These are phyloP conservation scores for Halictus ligatus DNA, from an alignment of 2,888 invertebrate species.

Conservation along the genomic window DNA sequence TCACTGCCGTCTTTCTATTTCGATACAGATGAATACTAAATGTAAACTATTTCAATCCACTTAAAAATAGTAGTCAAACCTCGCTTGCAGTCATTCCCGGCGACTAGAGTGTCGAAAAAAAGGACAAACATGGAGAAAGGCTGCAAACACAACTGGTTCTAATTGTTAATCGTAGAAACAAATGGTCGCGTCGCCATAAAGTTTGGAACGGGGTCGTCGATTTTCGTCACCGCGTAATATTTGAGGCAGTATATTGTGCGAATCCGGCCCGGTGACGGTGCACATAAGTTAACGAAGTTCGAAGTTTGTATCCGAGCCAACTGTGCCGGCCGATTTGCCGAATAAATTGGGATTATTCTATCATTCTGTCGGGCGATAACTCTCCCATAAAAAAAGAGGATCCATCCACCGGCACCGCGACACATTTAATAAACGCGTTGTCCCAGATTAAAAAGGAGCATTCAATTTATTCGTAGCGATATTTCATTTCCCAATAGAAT, in stretches of 20 bases:
- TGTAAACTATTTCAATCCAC: no score
- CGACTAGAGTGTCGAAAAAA: neutral
- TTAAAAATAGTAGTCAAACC: no score
- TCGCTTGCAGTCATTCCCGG: no score
- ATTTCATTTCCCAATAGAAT: constrained; percentile 5
- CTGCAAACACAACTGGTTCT: neutral
- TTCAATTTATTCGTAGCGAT: constrained; percentile 23
- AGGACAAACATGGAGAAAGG: neutral
- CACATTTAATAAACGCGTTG: constrained; percentile 37
- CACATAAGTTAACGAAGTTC: constrained; percentile 59
- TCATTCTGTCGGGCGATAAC: constrained; percentile 47
- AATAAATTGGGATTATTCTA: constrained; percentile 59
- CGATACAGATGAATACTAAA: no score
- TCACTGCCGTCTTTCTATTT: no score
- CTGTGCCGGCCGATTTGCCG: constrained; percentile 45
- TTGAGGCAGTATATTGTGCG: constrained; percentile 25
- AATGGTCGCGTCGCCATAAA: constrained; percentile 28
- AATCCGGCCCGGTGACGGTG: constrained; percentile 22
- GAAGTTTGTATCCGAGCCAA: constrained; percentile 54
- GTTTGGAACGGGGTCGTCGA: constrained; percentile 42
- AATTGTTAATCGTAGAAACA: neutral
- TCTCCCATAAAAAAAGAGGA: constrained; percentile 10
- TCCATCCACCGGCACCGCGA: neutral
- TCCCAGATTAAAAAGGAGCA: constrained; percentile 5
- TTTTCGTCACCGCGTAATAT: constrained; percentile 41